Evolutionary conservation across 2,797 vertebrate genomes (phyloP), one percentile per base, ranked within the genome.

Genomic region (Triplophysa yarkandensis): DNA sequence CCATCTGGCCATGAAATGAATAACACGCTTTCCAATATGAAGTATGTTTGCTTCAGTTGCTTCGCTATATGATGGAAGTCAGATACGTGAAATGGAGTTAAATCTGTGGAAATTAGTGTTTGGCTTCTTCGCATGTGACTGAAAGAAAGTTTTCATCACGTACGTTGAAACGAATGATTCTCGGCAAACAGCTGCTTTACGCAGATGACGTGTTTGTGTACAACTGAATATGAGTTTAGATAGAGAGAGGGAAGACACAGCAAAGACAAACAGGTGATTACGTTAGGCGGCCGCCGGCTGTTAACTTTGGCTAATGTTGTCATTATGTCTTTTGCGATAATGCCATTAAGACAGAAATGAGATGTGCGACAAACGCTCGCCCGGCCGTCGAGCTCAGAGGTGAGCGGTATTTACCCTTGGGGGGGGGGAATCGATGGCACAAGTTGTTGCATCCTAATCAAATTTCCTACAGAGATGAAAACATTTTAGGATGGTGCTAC

Each of bases 1-100:
- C 72, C 80, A 81, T 82, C 64, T 78, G 44, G 82, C 80, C 86
- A 83, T 87, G 84, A 88, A 88, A 89, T 88, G 80, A 83, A 81
- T 63, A 81, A 54, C 21, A 11, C 72, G 28, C 27, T 76, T 39
- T 80, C 60, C 58, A 67, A 66, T 67, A 71, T 65, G 30, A 61
- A 66, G 54, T 61, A 39, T 17, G 63, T 60, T 71, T 55, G 67
- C 30, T 69, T 68, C 65, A 43, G 55, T 70, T 32, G 58, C 34
- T 71, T 52, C 10, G 1, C 39, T 64, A 28, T 28, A 23, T 69
- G 60, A 77, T 57, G 30, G 36, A 77, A 57, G 67, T 16, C 16
- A 34, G 36, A 44, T 50, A 55, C 5, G 23, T 30, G 65, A 60
- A 48, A 68, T 21, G 17, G 30, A 46, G 39, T 58, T 52, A 64